These are phyloP conservation scores for Scelioninae gen. 1 DNA, from an alignment of 2,888 invertebrate species.

Conservation along the genomic window DNA sequence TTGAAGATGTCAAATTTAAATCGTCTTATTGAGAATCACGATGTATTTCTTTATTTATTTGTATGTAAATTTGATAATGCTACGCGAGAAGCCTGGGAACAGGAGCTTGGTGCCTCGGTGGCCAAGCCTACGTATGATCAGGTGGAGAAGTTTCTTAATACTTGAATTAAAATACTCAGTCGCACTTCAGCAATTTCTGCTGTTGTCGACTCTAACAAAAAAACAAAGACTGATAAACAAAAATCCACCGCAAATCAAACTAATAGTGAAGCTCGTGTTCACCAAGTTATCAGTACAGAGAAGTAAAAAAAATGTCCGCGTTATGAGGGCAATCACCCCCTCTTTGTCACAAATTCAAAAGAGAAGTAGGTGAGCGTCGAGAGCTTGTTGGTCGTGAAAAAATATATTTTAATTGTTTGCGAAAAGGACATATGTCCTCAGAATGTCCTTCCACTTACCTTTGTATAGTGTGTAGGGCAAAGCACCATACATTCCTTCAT, in stretches of 20 bases:
- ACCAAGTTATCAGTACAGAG: constrained; percentile 14
- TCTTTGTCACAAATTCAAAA: constrained; percentile 22
- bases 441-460: constrained; percentile 5
- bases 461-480: constrained; percentile 5
- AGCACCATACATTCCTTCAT: constrained; percentile 15
- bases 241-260: not conserved
- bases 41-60: constrained; percentile 24
- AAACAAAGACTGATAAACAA: not conserved
- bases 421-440: constrained; percentile 20
- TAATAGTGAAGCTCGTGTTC: not conserved
- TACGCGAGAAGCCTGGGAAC: constrained; percentile 11
- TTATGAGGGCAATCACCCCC: constrained; percentile 26
- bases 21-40: not conserved
- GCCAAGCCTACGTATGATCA: constrained; percentile 6
- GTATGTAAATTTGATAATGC: constrained; percentile 12
- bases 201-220: not conserved
- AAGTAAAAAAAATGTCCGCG: not conserved
- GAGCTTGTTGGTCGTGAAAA: not conserved
- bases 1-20: not conserved
- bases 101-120: constrained; percentile 2
- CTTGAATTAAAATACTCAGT: not conserved
- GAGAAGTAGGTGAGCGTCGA: not conserved
- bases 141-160: constrained; percentile 1
- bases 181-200: not conserved
- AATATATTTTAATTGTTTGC: constrained; percentile 9